Evolutionary conservation across 2,797 vertebrate species (phyloP).

Genomic region (Microctenopoma lineatum): DNA sequence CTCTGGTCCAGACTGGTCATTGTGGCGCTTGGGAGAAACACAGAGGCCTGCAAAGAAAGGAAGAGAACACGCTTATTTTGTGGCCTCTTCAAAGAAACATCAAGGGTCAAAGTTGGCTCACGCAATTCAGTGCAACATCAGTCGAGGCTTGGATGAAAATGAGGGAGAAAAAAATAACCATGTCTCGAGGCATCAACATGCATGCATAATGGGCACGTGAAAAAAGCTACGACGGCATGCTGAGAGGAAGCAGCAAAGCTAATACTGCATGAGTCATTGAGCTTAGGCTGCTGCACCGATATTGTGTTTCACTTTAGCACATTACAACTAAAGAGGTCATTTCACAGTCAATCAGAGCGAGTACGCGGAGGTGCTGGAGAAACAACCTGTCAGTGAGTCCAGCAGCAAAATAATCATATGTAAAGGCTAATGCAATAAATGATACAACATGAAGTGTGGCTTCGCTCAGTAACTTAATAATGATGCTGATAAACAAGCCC

Average conservation of each 20-base stretch:
- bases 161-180: slow-evolving; percentile 52
- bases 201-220: slow-evolving; percentile 73
- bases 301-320: slow-evolving; percentile 66
- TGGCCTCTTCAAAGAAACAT: slow-evolving; percentile 69
- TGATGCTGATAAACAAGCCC: slow-evolving; percentile 64
- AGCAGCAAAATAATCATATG: slow-evolving; percentile 7
- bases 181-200: slow-evolving; percentile 78
- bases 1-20: slow-evolving; percentile 42
- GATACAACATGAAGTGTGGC: slow-evolving; percentile 40
- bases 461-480: slow-evolving; percentile 48
- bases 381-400: slow-evolving; percentile 19
- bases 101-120: slow-evolving; percentile 78
- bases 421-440: slow-evolving; percentile 52
- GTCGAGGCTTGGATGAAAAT: slow-evolving; percentile 50
- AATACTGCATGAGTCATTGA: slow-evolving; percentile 72
- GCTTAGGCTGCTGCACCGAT: slow-evolving; percentile 58
- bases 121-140: slow-evolving; percentile 71
- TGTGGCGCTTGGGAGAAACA: slow-evolving; percentile 6
- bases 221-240: slow-evolving; percentile 69
- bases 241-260: slow-evolving; percentile 63
- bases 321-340: slow-evolving; percentile 65
- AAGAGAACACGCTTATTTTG: slow-evolving; percentile 33
- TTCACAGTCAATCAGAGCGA: slow-evolving; percentile 64
- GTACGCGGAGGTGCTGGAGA: slow-evolving; percentile 41
- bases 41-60: slow-evolving; percentile 27